Conservation (phyloP, 92 coral and sea anemone species). For the Heteractis magnifica region DNA sequence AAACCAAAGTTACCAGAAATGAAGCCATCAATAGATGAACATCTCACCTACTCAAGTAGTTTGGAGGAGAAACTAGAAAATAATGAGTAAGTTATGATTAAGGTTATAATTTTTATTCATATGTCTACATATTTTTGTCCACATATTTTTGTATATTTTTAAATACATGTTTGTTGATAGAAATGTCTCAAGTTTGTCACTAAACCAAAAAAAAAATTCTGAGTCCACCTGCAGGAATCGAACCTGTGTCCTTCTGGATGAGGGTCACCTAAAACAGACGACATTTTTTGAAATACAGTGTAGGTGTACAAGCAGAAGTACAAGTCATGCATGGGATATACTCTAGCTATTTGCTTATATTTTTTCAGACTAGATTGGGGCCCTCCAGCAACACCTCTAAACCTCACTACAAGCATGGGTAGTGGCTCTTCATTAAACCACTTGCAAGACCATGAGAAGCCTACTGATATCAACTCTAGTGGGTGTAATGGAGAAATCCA, state of each 20-base stretch:
- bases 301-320: no score
- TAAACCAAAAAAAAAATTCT: no score
- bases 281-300: no score
- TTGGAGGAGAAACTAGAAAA: neutral
- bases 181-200: no score
- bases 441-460: neutral
- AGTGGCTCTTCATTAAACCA: neutral
- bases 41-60: neutral
- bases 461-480: neutral
- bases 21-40: neutral
- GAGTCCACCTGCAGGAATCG: no score
- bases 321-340: no score
- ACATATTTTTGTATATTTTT: no score
- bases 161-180: no score
- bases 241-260: no score
- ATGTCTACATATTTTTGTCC: no score
- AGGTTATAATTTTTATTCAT: no score
- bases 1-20: constrained; percentile 15
- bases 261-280: no score
- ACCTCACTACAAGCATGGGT: neutral
- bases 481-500: neutral
- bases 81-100: neutral
- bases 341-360: neutral
- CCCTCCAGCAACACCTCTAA: neutral
- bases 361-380: constrained; percentile 16